Evolutionary conservation across 2,888 invertebrate genomes (phyloP).

Genomic region (Tryphoninae sp.): DNA sequence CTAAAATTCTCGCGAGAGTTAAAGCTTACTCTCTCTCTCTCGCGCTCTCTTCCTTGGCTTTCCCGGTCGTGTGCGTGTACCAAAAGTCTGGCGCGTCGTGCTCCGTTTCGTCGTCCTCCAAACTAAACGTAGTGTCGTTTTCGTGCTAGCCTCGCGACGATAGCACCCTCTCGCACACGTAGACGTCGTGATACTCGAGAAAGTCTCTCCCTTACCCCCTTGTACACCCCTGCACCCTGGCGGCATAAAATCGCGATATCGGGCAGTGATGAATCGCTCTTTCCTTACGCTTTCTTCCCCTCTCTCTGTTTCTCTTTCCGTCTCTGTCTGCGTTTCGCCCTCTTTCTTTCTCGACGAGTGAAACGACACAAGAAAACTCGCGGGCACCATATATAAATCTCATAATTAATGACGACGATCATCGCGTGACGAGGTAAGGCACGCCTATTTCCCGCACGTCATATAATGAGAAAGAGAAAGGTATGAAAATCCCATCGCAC

Average conservation of each 20-base stretch:
- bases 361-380: constrained; percentile 16
- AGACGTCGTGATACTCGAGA: constrained; percentile 49
- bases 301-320: constrained; percentile 9
- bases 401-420: constrained; percentile 61
- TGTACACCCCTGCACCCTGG: background rate
- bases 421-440: constrained; percentile 58
- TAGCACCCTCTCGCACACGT: constrained; percentile 10
- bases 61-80: constrained; percentile 42
- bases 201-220: constrained; percentile 37
- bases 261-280: constrained; percentile 63
- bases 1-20: constrained; percentile 54
- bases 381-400: constrained; percentile 52
- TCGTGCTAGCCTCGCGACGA: constrained; percentile 33
- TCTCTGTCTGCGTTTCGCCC: background rate
- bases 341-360: constrained; percentile 2
- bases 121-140: constrained; percentile 12
- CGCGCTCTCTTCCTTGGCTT: background rate
- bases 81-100: constrained; percentile 35
- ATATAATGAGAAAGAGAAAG: background rate
- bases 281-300: constrained; percentile 40
- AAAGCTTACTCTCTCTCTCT: constrained; percentile 33
- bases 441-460: constrained; percentile 47
- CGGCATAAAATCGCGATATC: constrained; percentile 60
- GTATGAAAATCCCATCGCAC: constrained; percentile 32
- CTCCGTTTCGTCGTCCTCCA: constrained; percentile 27